Percentiles rank a stretch among this genome's conserved stretches.
Conservation (phyloP, 2,113 vertebrate genomes). For the Vombatus ursinus region DNA sequence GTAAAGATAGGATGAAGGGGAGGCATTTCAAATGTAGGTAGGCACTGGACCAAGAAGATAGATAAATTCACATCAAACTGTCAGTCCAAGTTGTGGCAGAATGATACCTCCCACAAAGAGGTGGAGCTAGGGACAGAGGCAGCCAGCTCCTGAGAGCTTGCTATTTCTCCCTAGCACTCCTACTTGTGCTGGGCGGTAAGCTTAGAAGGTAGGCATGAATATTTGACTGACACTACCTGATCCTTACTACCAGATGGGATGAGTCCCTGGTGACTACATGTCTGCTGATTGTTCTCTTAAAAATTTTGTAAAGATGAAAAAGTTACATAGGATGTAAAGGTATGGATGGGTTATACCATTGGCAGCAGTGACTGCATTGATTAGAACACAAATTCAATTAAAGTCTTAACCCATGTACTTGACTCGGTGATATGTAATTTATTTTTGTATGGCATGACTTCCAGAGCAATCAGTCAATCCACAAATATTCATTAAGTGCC, state of each 20-base stretch:
- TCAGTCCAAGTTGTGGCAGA: neutral
- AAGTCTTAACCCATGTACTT: neutral
- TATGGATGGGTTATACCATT: neutral
- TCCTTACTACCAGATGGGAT: neutral
- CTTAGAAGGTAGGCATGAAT: neutral
- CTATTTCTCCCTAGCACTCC: neutral
- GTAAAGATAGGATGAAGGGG: neutral
- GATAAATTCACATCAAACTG: neutral
- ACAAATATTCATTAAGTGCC: neutral
- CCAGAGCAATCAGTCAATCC: neutral
- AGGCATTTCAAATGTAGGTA: neutral
- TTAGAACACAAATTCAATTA: neutral
- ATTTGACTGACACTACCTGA: neutral
- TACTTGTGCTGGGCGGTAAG: neutral
- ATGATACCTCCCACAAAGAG: neutral
- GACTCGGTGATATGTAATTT: neutral
- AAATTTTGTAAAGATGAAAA: neutral
- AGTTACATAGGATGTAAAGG: neutral
- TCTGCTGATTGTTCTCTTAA: neutral
- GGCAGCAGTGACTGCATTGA: neutral
- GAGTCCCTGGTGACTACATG: neutral
- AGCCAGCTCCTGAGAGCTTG: neutral
- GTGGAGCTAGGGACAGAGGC: neutral
- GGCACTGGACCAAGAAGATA: neutral
- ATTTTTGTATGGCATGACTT: neutral